Conservation (phyloP, 1,140 invertebrate species). For the Neuroterus valhalla region DNA sequence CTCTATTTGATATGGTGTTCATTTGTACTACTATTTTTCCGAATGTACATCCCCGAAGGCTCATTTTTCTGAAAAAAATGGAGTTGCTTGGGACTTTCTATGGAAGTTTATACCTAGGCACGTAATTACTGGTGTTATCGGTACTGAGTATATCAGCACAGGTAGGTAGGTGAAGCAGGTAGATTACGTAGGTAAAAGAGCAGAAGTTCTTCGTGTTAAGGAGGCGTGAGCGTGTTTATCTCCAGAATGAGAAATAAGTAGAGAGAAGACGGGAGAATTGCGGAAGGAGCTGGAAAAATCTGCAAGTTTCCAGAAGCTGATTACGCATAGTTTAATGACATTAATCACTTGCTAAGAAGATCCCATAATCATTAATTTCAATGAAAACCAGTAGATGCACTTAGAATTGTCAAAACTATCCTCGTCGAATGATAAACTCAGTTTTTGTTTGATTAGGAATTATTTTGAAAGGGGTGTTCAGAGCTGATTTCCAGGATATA, state of each 20-base stretch:
- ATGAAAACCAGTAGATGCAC: no score
- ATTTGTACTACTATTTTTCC: not conserved
- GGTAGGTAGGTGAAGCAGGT: slow-evolving; percentile 5
- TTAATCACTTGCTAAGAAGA: not conserved
- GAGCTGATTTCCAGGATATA: no score
- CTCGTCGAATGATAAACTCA: no score
- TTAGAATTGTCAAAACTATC: no score
- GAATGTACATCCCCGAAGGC: not conserved
- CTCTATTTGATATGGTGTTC: not conserved
- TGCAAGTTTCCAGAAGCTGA: slow-evolving; percentile 7
- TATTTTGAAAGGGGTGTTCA: no score
- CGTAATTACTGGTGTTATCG: slow-evolving; percentile 1
- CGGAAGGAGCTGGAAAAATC: slow-evolving; percentile 2
- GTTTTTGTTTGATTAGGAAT: no score
- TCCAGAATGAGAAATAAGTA: slow-evolving; percentile 11
- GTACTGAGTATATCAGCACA: not conserved
- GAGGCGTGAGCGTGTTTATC: slow-evolving; percentile 24
- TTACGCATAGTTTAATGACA: slow-evolving; percentile 4
- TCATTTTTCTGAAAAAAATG: not conserved
- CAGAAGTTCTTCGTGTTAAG: slow-evolving; percentile 8
- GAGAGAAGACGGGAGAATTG: slow-evolving; percentile 4
- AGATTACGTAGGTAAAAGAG: slow-evolving; percentile 5
- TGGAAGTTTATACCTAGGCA: not conserved
- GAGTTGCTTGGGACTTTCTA: not conserved
- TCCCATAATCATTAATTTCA: no score